Evolutionary conservation across 2,113 vertebrate genomes (phyloP).

Genomic region (Chrysochloris asiatica): DNA sequence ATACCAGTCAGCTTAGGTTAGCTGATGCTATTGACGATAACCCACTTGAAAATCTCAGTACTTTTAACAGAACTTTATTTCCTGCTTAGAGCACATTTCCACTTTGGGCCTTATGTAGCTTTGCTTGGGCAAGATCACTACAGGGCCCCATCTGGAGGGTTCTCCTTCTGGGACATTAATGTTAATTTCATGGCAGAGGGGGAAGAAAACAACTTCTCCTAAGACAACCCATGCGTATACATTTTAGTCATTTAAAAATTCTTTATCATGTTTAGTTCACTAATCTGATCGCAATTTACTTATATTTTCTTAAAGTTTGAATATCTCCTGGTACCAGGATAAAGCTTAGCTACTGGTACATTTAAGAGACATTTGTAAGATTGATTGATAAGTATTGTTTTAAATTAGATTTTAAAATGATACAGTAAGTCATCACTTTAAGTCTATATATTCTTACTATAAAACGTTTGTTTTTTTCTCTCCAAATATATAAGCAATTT

Average conservation of each 20-base stretch:
- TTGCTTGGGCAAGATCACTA: not conserved
- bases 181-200: not conserved
- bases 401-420: slow-evolving; percentile 13
- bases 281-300: not conserved
- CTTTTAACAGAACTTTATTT: not conserved
- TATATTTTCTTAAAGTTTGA: not conserved
- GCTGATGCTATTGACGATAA: not conserved
- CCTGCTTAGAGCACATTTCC: not conserved
- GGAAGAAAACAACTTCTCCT: not conserved
- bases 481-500: not conserved
- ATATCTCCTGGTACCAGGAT: not conserved
- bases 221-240: not conserved
- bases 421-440: not conserved
- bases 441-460: not conserved
- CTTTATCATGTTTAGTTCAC: not conserved
- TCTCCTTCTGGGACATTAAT: not conserved
- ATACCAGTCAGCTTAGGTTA: not conserved
- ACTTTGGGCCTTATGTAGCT: not conserved
- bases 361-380: not conserved
- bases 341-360: not conserved
- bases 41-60: not conserved
- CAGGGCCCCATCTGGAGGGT: not conserved
- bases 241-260: slow-evolving; percentile 15
- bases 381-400: not conserved
- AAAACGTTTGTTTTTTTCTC: slow-evolving; percentile 6